phyloP scores from a whole-genome alignment of 2,113 vertebrate genomes.

The Morphnarchus princeps region DNA sequence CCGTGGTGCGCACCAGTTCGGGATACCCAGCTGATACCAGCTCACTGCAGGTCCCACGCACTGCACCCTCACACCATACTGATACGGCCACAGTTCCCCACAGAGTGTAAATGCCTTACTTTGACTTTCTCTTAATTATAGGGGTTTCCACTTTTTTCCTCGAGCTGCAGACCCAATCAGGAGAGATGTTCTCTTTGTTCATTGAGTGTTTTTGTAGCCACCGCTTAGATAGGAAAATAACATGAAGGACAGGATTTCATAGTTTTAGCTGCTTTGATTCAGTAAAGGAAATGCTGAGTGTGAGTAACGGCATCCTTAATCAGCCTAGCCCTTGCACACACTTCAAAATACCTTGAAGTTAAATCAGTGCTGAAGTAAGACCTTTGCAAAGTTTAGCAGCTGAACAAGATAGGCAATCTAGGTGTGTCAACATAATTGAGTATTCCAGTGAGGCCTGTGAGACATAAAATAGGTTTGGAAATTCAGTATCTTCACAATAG shows the following conservation, averaged over 20 bases:
- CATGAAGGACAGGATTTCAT: background rate
- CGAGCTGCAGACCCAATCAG: background rate
- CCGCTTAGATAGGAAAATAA: background rate
- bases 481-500: background rate
- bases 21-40: background rate
- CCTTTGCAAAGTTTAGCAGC: background rate
- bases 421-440: background rate
- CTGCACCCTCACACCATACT: fast-evolving
- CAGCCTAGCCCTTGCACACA: background rate
- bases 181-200: background rate
- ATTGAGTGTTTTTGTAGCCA: background rate
- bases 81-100: background rate
- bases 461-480: background rate
- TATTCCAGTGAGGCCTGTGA: background rate
- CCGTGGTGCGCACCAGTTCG: fast-evolving
- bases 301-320: conserved; percentile 29
- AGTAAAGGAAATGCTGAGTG: background rate
- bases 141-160: background rate
- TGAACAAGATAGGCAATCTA: conserved; percentile 7
- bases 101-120: background rate
- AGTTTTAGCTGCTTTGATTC: background rate
- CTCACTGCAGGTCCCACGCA: background rate
- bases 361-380: conserved; percentile 41
- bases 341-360: conserved; percentile 29
- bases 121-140: background rate